Conservation (phyloP, 2,797 vertebrate genomes). For the Lerista edwardsae region DNA sequence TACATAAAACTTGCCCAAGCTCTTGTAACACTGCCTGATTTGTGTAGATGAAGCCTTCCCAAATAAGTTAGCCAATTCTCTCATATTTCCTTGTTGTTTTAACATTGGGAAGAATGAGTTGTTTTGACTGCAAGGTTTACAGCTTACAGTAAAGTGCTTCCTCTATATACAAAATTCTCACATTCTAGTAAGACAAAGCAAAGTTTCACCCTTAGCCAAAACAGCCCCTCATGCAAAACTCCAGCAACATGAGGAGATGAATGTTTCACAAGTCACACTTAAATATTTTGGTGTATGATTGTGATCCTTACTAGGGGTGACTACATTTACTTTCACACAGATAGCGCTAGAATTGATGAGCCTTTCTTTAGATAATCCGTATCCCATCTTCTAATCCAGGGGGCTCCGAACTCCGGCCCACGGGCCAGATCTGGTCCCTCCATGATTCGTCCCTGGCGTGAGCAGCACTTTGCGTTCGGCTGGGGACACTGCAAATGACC, state of each 20-base stretch:
- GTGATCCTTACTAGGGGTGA: too few species aligned
- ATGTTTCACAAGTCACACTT: not conserved
- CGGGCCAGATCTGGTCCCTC: too few species aligned
- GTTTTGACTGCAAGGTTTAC: constrained; percentile 18
- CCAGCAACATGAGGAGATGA: not conserved
- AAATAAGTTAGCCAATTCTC: not conserved
- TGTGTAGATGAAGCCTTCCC: too few species aligned
- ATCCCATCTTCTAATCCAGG: too few species aligned
- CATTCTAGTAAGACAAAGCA: constrained; percentile 42
- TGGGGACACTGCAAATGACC: too few species aligned
- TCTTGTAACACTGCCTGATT: not conserved
- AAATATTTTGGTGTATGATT: not conserved
- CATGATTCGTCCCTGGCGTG: too few species aligned
- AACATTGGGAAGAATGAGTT: constrained; percentile 26
- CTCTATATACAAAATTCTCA: constrained; percentile 22
- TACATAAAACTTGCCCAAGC: too few species aligned
- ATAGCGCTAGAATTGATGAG: too few species aligned
- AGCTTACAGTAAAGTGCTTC: constrained; percentile 23
- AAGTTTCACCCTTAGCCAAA: not conserved
- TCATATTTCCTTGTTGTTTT: not conserved
- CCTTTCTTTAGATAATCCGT: too few species aligned
- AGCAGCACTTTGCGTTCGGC: too few species aligned
- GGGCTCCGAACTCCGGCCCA: too few species aligned
- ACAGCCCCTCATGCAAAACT: rapidly evolving
- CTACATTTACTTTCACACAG: too few species aligned